phyloP scores from a whole-genome alignment of 2,888 invertebrate genomes.

The Bursaphelenchus okinawaensis region DNA sequence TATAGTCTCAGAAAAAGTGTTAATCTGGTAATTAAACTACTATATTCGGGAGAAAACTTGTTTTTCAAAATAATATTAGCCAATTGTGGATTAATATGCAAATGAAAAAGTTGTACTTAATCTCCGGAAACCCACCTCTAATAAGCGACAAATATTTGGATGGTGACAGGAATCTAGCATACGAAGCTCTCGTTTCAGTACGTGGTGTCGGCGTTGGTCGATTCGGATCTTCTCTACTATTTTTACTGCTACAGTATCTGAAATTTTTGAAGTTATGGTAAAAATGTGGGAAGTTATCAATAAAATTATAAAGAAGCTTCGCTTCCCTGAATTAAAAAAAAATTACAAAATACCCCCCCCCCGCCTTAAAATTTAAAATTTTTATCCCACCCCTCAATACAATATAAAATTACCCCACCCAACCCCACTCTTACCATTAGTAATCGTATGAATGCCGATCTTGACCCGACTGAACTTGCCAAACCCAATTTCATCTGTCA shows the following conservation, averaged over 20 bases:
- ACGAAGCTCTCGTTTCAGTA: constrained; percentile 3
- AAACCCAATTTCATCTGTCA: not conserved
- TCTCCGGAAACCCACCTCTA: constrained; percentile 5
- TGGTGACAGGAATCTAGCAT: constrained; percentile 3
- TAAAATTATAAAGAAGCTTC: not conserved
- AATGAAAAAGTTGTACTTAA: no score
- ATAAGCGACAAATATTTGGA: constrained; percentile 9
- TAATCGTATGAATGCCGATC: constrained; percentile 1
- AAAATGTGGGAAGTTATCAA: no score
- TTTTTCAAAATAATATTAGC: no score
- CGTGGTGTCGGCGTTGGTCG: not conserved
- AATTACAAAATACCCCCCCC: not conserved
- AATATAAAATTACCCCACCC: no score
- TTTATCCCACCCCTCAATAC: not conserved
- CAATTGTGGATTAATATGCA: no score
- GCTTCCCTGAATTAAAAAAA: not conserved
- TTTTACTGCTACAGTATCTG: constrained; percentile 10
- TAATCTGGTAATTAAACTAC: not conserved
- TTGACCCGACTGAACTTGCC: constrained; percentile 6
- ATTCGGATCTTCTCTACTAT: constrained; percentile 8
- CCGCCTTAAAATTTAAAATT: no score
- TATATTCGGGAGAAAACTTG: not conserved
- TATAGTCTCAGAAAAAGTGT: not conserved
- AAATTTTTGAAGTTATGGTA: not conserved
- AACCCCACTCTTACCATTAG: not conserved